These are phyloP conservation scores for Choloepus hoffmanni DNA, from an alignment of 2,113 vertebrate genomes.

Conservation along the genomic window DNA sequence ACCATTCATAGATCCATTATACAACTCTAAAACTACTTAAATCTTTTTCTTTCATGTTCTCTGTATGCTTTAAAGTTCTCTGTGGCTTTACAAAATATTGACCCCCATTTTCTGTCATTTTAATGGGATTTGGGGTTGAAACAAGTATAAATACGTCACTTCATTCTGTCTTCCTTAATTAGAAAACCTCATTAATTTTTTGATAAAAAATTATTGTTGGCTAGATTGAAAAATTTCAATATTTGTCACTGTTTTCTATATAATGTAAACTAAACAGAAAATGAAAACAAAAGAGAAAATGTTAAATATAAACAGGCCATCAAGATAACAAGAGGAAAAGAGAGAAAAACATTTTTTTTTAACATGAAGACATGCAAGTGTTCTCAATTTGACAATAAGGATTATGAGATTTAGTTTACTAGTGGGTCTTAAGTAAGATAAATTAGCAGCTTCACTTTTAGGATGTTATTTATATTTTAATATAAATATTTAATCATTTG, in stretches of 20 bases:
- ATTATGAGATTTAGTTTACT: neutral
- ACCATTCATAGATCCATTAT: neutral
- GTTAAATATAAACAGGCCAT: neutral
- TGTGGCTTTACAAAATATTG: neutral
- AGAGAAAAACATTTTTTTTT: neutral
- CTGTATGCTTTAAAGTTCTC: neutral
- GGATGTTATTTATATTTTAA: neutral
- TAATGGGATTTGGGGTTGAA: neutral
- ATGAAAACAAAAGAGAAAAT: neutral
- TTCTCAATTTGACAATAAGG: neutral
- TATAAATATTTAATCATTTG: neutral
- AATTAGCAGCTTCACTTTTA: neutral
- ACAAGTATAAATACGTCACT: neutral
- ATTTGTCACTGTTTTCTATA: neutral
- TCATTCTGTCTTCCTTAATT: conserved; percentile 4
- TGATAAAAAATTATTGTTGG: neutral
- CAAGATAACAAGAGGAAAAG: neutral
- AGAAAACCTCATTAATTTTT: neutral
- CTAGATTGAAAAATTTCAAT: neutral
- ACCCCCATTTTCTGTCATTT: neutral
- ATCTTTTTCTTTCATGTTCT: neutral
- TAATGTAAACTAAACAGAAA: neutral
- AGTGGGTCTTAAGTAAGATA: neutral
- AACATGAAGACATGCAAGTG: neutral
- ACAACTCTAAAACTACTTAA: neutral